These are phyloP conservation scores for Drosophila paulistorum DNA, from an alignment of 1,140 invertebrate species.

Conservation along the genomic window DNA sequence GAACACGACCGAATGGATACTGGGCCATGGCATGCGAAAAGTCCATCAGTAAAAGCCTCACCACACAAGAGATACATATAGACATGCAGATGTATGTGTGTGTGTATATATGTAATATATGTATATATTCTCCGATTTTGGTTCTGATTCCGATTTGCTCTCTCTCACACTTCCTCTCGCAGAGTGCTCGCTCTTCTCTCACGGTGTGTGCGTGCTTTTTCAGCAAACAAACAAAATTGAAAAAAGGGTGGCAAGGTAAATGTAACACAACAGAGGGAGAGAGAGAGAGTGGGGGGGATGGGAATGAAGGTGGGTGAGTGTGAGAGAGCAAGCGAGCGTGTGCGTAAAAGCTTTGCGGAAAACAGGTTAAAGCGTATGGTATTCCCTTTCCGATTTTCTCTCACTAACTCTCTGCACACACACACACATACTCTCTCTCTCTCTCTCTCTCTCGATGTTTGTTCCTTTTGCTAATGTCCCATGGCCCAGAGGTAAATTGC, in stretches of 20 bases:
- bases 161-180: slow-evolving; percentile 10
- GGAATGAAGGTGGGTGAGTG: too few species aligned
- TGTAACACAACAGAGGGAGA: not conserved
- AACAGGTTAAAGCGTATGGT: slow-evolving; percentile 74
- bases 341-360: slow-evolving; percentile 77
- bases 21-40: slow-evolving; percentile 74
- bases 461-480: slow-evolving; percentile 51
- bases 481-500: slow-evolving; percentile 72
- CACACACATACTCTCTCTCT: not conserved
- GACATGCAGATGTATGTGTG: not conserved
- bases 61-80: slow-evolving; percentile 12
- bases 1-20: slow-evolving; percentile 83
- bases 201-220: slow-evolving; percentile 37
- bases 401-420: too few species aligned
- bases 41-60: slow-evolving; percentile 46
- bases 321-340: slow-evolving; percentile 38
- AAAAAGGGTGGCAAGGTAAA: slow-evolving; percentile 70
- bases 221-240: slow-evolving; percentile 10
- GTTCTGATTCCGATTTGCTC: slow-evolving; percentile 17
- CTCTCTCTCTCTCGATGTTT: slow-evolving; percentile 23
- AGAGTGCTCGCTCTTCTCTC: slow-evolving; percentile 15
- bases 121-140: slow-evolving; percentile 13
- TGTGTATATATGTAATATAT: not conserved
- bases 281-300: not conserved
- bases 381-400: slow-evolving; percentile 43